These are phyloP conservation scores for Eurypyga helias DNA, from an alignment of 2,113 vertebrate genomes.

Conservation along the genomic window DNA sequence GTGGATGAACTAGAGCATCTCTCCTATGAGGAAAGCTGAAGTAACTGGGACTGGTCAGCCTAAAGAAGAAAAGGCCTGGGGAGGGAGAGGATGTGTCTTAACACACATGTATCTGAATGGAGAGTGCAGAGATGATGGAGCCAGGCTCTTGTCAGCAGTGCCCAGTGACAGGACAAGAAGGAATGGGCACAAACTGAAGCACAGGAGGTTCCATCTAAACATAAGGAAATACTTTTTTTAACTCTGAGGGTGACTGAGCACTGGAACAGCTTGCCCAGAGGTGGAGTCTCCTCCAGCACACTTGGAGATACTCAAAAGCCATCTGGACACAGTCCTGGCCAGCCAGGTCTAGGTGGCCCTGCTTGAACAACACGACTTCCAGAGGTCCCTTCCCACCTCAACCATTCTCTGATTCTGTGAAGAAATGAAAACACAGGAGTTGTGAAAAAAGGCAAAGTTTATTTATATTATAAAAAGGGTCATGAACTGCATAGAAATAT, in stretches of 20 bases:
- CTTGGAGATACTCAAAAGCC: neutral
- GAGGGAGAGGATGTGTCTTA: no score
- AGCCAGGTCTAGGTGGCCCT: neutral
- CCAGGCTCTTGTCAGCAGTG: neutral
- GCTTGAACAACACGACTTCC: neutral
- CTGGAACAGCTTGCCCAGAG: neutral
- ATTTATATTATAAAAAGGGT: neutral
- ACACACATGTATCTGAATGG: neutral
- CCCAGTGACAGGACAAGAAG: neutral
- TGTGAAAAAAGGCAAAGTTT: neutral
- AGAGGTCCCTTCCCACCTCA: neutral
- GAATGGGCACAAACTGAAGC: neutral
- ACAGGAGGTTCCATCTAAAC: neutral
- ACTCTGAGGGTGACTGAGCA: neutral
- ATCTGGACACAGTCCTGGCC: neutral
- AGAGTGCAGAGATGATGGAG: neutral
- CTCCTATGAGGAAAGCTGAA: neutral
- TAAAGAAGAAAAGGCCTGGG: neutral
- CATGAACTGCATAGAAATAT: neutral
- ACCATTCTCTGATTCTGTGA: neutral
- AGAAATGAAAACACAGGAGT: neutral
- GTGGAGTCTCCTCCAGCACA: neutral
- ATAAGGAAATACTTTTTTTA: neutral
- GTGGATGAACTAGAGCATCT: neutral
- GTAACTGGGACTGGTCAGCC: neutral